Evolutionary conservation across 2,888 invertebrate species (phyloP).

Genomic region (Dichetophora obliterata): DNA sequence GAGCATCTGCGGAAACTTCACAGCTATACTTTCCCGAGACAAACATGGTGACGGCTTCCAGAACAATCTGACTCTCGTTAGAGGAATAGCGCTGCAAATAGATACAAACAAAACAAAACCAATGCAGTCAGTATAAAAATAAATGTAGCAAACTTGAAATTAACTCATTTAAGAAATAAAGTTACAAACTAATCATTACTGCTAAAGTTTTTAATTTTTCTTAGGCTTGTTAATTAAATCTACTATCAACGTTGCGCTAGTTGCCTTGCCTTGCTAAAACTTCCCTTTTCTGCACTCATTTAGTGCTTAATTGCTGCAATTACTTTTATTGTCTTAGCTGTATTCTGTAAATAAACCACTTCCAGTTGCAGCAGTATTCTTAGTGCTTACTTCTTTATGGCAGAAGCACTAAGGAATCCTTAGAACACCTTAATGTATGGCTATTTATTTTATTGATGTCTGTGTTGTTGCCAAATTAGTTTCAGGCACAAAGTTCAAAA

Average conservation of each 20-base stretch:
- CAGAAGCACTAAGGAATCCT: not conserved
- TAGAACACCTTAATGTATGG: not conserved
- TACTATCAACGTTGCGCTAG: not conserved
- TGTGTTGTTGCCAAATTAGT: slow-evolving; percentile 34
- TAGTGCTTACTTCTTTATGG: not conserved
- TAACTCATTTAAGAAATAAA: not conserved
- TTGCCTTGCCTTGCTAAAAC: not conserved
- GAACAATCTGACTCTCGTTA: slow-evolving; percentile 69
- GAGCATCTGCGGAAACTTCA: slow-evolving; percentile 70
- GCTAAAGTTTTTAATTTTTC: not conserved
- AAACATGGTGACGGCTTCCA: slow-evolving; percentile 64
- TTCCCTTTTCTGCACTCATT: slow-evolving; percentile 5
- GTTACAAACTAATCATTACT: not conserved
- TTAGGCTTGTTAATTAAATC: not conserved
- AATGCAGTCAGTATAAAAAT: slow-evolving; percentile 1
- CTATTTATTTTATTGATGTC: slow-evolving; percentile 32
- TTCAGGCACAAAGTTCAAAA: slow-evolving; percentile 2
- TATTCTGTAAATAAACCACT: not conserved
- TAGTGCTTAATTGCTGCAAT: slow-evolving; percentile 28
- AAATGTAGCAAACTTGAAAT: not conserved
- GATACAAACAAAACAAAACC: not conserved
- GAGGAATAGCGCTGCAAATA: slow-evolving; percentile 59
- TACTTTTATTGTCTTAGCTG: slow-evolving; percentile 20
- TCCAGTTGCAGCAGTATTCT: not conserved
- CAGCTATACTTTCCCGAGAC: slow-evolving; percentile 69